Conservation (phyloP, 2,888 invertebrate species). For the Ernsta delagoae region DNA sequence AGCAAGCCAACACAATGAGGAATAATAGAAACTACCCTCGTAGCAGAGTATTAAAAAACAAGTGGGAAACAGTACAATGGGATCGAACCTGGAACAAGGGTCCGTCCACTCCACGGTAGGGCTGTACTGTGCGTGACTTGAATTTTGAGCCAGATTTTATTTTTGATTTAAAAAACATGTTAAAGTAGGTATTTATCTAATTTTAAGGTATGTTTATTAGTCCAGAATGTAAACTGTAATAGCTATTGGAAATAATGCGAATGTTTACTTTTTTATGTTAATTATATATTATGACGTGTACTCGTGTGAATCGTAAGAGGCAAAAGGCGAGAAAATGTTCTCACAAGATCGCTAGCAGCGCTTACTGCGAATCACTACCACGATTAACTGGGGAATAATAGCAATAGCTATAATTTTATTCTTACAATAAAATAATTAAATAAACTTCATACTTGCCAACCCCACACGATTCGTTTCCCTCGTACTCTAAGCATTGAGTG, state of each 20-base stretch:
- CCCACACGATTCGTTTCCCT: constrained; percentile 56
- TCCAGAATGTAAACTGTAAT: no score
- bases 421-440: constrained; percentile 1
- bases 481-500: constrained; percentile 63
- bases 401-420: no score
- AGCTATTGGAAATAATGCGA: no score
- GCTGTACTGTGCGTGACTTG: constrained; percentile 73
- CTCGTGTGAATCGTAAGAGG: no score
- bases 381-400: no score
- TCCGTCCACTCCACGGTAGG: constrained; percentile 63
- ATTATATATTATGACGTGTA: no score
- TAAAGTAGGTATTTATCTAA: no score
- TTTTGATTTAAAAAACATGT: background rate
- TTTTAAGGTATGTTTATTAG: no score
- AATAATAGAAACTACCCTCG: constrained; percentile 81
- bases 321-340: no score
- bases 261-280: no score
- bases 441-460: constrained; percentile 52
- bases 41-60: constrained; percentile 72
- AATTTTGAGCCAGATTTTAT: constrained; percentile 54
- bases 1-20: constrained; percentile 66
- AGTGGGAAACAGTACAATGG: constrained; percentile 77
- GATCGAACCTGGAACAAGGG: constrained; percentile 69
- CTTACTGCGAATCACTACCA: no score
- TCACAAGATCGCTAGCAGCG: no score